Percentiles rank a stretch among this genome's conserved stretches.
phyloP scores from a whole-genome alignment of 2,113 vertebrate species.

The Nerophis lumbriciformis region DNA sequence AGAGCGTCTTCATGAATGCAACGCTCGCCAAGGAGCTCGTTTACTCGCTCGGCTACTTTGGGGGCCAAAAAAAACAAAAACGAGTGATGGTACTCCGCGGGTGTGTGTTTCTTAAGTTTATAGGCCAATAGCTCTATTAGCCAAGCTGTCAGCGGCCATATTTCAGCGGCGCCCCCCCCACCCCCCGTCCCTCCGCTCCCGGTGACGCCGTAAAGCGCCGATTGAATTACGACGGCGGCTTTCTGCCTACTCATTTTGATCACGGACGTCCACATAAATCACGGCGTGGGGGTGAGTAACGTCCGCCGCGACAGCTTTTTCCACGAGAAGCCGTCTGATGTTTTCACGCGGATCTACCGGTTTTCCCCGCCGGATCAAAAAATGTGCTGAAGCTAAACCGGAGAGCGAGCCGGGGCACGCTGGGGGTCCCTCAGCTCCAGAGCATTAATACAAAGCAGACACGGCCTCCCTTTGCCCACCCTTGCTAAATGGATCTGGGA shows the following conservation, averaged over 20 bases:
- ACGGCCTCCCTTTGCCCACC: conserved; percentile 14
- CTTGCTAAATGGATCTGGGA: conserved; percentile 37
- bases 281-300: conserved; percentile 40
- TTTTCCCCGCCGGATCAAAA: conserved; percentile 15
- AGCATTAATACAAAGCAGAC: conserved; percentile 41
- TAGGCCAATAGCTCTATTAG: conserved; percentile 56
- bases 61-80: conserved; percentile 13
- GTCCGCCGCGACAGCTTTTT: conserved; percentile 22
- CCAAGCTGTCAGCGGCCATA: conserved; percentile 43
- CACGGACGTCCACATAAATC: conserved; percentile 60
- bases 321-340: conserved; percentile 31
- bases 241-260: conserved; percentile 61
- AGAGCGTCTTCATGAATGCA: neutral
- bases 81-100: neutral
- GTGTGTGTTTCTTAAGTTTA: conserved; percentile 41
- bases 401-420: conserved; percentile 11
- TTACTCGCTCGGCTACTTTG: conserved; percentile 25
- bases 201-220: conserved; percentile 45
- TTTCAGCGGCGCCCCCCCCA: conserved; percentile 35
- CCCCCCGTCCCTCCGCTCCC: conserved; percentile 35
- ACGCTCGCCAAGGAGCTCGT: conserved; percentile 16
- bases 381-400: conserved; percentile 41
- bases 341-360: conserved; percentile 37
- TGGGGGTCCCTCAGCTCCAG: conserved; percentile 12
- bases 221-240: conserved; percentile 54